Base-by-base conservation (phyloP, 2,797 vertebrate species). In the Pangasius sanitwongsei region DNA sequence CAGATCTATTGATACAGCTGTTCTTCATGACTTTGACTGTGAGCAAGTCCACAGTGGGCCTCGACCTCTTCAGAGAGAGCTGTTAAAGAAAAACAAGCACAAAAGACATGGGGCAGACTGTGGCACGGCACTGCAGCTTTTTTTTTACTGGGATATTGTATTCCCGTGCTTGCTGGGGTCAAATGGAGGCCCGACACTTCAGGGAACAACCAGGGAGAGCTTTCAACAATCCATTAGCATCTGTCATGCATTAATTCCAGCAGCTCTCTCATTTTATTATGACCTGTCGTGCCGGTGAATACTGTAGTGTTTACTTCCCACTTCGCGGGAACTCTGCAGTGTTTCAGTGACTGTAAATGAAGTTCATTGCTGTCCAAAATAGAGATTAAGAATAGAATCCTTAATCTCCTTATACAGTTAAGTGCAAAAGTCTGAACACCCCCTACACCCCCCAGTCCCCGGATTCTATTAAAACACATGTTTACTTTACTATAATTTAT, bases 1-100 rank as follows among this genome's bases (percentile, higher is more conserved):
- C 75, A 85, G 74, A 75, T 90, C 81, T 90, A 89, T 89, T 89
- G 87, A 88, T 81, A 69, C 90, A 89, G 91, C 91, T 89, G 90
- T 50, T 88, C n/a, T 83, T 90, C 86, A 41, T 87, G 91, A 87
- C 74, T 80, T 41, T 80, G 74, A 50, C 25, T 18, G 31, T 6
- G 63, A 20, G 28, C 48, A 15, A 37, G 69, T 86, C 41, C 57
- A 28, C 78, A 31, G 5, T 13, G 78, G 83, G 75, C 31, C 18
- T n/a, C 12, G 67, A 72, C 55, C 85, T 87, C 37, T 83, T 74
- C 75, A 28, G 25, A 63, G 78, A 61, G 84, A 87, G 67, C 80
- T 55, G 88, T 86, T 81, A 87, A 90, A 91, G 28, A 31, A 89
- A 88, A 92, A 86, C 77, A 87, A 86, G 70, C 70, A 80, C 80